A percentile compares a stretch with the other conserved stretches of the same genome.
Evolutionary conservation across 2,113 vertebrate species (phyloP).

Genomic region (Furnarius figulus): DNA sequence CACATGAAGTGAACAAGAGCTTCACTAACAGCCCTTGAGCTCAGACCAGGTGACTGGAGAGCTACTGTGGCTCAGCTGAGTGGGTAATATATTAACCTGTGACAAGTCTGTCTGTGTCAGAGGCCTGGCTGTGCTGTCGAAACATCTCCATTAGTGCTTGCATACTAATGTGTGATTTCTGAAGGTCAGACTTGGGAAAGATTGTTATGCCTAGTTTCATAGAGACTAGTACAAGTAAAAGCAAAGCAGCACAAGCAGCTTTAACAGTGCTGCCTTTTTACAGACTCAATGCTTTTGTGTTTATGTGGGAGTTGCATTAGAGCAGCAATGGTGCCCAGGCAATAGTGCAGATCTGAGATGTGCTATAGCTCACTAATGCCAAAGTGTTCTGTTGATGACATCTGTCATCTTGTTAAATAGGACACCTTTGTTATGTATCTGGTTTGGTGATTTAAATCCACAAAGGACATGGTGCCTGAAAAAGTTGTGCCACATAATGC

Average conservation of each 20-base stretch:
- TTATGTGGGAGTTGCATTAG: not conserved
- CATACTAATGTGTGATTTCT: not conserved
- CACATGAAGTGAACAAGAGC: not conserved
- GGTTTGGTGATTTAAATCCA: not conserved
- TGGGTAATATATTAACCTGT: not conserved
- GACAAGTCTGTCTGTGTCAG: not conserved
- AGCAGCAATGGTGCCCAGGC: not conserved
- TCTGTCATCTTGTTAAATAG: not conserved
- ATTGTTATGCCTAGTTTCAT: accelerated
- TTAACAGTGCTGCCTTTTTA: not conserved
- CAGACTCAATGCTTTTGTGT: too few species aligned
- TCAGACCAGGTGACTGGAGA: not conserved
- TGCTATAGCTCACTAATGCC: accelerated
- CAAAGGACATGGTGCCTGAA: not conserved
- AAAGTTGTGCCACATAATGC: not conserved
- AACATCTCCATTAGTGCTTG: not conserved
- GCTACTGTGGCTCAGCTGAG: not conserved
- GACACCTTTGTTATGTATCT: not conserved
- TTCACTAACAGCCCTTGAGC: not conserved
- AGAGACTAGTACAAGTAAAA: not conserved
- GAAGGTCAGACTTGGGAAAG: not conserved
- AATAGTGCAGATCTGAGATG: not conserved
- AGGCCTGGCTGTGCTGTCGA: not conserved
- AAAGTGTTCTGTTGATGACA: not conserved
- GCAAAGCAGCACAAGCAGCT: not conserved